Base-by-base conservation (phyloP, 2,113 vertebrate genomes). In the Telmatochromis sp. region DNA sequence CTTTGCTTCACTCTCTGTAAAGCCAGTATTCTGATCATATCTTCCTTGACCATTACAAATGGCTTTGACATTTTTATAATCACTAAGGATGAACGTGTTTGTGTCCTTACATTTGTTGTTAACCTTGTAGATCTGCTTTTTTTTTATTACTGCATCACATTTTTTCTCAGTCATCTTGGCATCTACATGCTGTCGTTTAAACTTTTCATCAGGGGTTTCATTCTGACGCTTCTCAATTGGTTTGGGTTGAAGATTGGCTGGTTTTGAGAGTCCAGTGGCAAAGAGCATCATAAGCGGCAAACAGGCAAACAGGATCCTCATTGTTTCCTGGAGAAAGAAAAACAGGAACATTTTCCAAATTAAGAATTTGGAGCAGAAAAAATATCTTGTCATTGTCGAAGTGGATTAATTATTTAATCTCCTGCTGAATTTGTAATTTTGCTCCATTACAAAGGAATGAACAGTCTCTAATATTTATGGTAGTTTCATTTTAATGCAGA, bases 1-100 rank as follows among this genome's bases (percentile, higher is more conserved):
- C 45, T 47, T 47, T 4, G 45, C 15, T 47, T 4, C 0, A 17
- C 45, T 47, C 9, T 26, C 0, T 31, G 73, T 79, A 1, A 79
- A 9, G 2, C 0, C 0, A 40, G 5, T 40, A 40, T 40, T 11
- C 37, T 11, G 0, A 5, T 37, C n/a, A n/a, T n/a, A n/a, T n/a
- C n/a, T n/a, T n/a, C 45, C 70, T 2, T 78, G 3, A 31, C 73
- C 45, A 4, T 79, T 6, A 51, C 73, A 79, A 28, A 79, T 79
- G 26, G 3, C 13, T 53, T 53, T 3, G 17, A 80, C 75, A 2
- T 5, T 1, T 7, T 53, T 2, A 1, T 28, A 4, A 21, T 11
- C 26, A 8, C 47, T 49, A 4, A 80, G 28, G 28, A 80, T 80
- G 28, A 80, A 80, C 0, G 47, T 79, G 11, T 79, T 79, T 1